Evolutionary conservation across 2,113 vertebrate species (phyloP), one percentile per base, ranked within the genome.

Genomic region (Ctenomys sociabilis): DNA sequence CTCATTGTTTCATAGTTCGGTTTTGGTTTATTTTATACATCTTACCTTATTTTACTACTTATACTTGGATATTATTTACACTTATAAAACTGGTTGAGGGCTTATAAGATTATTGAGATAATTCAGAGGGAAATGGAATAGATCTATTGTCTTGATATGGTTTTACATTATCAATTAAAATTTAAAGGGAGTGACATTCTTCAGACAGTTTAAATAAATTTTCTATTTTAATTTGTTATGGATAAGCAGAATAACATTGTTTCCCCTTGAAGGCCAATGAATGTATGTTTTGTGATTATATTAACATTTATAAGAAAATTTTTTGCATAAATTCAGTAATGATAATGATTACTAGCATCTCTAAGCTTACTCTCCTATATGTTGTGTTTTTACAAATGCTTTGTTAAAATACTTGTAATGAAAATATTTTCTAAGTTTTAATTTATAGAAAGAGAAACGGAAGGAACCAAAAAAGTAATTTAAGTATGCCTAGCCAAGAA

Each of bases 301-400:
- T n/a, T n/a, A n/a, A n/a, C n/a, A 84, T 75, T 49, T 93, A 84
- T 80, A 94, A 88, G 40, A 95, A 90, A 75, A 80, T 1, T 0
- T 1, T 66, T 13, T 61, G 64, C 77, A 7, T 26, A 57, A 93
- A 70, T 45, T 19, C n/a, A 68, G 21, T 1, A 73, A 81, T 3
- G 10, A 87, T 21, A 57, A 54, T 57, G 84, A 86, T 90, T 40
- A 3, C 24, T 54, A 45, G 9, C 0, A 66, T 73, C 57, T 66
- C 49, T 77, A 4, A 83, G 11, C 30, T 93, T 73, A n/a, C n/a
- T n/a, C n/a, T n/a, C n/a, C 5, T 70, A 85, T 7, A 88, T 85
- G 16, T 61, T 93, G n/a, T 66, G 17, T n/a, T 92, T 90, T 92
- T 85, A 10, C 14, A 24, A 61, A 28, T 30, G 26, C 6, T 85